Base-by-base conservation (phyloP, 2,888 invertebrate genomes). In the Lysandra coridon region DNA sequence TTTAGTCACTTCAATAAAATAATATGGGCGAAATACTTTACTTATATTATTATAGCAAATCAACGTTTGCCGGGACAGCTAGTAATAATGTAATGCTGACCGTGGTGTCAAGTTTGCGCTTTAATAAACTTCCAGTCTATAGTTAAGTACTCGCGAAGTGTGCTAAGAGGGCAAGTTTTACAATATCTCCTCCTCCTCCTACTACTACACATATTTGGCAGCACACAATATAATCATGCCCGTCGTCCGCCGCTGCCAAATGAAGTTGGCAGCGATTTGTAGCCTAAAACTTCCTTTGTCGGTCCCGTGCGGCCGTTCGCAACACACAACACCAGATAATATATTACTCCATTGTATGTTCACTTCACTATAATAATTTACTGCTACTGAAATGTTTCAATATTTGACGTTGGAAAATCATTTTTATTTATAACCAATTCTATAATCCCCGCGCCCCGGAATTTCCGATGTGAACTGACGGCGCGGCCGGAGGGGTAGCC, bases 171-270 rank as follows among this genome's bases (percentile, higher is more conserved):
- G 49, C 49, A 49, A 49, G 49, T 49, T 57, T 57, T 57, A 57
- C 17, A 57, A 57, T 57, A 57, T 57, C 10, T 49, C 49, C 49
- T 44, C 44, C 44, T 44, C 1, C 49, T 49, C 1, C 49, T 14
- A 57, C 17, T 2, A 53, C 53, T 17, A 17, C 57, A 57, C 14
- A 57, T 57, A 57, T 14, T 57, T 57, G 57, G 57, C 57, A 57
- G 17, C 57, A 57, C 17, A 57, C 57, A 62, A 62, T 62, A 62
- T 62, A 62, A 62, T 62, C n/a, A 62, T 62, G 62, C 2, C 23
- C 62, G 62, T 62, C 23, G 62, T 23, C 23, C n/a, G 62, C n/a
- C 69, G 33, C 33, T 69, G 69, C 69, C 69, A 69, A 69, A 69
- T 69, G 33, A 14, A 69, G 14, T 69, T 69, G 69, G 69, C 69